Conservation (phyloP, 2,888 invertebrate species). For the Polydrusus cervinus region DNA sequence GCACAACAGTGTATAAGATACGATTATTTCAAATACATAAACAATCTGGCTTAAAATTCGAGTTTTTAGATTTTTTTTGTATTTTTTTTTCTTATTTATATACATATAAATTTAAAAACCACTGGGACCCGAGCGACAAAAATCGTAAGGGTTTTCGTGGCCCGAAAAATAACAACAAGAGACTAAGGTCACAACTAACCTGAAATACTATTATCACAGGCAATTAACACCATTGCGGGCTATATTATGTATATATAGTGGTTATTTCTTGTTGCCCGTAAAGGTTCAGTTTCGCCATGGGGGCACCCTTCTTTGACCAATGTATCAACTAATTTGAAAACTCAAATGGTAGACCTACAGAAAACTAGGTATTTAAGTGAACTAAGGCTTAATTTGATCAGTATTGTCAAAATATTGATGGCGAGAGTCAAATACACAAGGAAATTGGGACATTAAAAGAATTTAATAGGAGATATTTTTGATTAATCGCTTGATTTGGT, state of each 20-base stretch:
- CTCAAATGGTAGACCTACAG: neutral
- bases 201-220: conserved; percentile 83
- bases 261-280: conserved; percentile 33
- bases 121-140: conserved; percentile 64
- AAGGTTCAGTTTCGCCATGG: conserved; percentile 27
- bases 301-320: conserved; percentile 1
- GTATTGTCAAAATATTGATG: neutral
- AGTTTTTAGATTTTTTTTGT: conserved; percentile 66
- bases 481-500: no score
- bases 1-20: conserved; percentile 68
- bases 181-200: conserved; percentile 81
- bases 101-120: conserved; percentile 72
- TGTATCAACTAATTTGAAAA: neutral
- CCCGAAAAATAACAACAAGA: conserved; percentile 73
- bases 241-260: conserved; percentile 4
- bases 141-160: conserved; percentile 60
- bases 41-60: conserved; percentile 71
- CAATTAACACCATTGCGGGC: conserved; percentile 72
- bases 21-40: conserved; percentile 70
- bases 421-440: no score
- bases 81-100: conserved; percentile 62
- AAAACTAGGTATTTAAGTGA: neutral
- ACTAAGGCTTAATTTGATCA: neutral
- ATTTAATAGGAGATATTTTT: no score
- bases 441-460: no score